Evolutionary conservation across 2,113 vertebrate genomes (phyloP).

Genomic region (Labeo catla): DNA sequence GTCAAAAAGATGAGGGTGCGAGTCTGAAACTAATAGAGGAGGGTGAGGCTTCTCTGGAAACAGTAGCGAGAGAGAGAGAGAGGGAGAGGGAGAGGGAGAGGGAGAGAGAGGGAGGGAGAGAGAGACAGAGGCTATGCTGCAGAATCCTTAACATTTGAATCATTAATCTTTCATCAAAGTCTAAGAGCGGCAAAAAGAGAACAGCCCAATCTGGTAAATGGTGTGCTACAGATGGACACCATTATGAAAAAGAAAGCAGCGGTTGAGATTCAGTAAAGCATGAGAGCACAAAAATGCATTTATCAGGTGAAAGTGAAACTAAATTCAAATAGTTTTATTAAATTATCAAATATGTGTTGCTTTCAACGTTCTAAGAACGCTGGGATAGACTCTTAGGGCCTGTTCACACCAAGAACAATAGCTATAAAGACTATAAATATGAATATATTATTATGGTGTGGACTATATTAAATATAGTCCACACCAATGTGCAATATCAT

Average conservation of each 20-base stretch:
- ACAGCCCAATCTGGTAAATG: background rate
- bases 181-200: conserved; percentile 44
- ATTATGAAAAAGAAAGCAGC: conserved; percentile 31
- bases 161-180: conserved; percentile 65
- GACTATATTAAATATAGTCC: too few relatives aligned
- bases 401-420: too few relatives aligned
- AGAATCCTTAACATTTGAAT: conserved; percentile 54
- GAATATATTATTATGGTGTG: too few relatives aligned
- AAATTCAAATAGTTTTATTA: background rate
- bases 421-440: too few relatives aligned
- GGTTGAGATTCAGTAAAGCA: conserved; percentile 36
- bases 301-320: conserved; percentile 16
- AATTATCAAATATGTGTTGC: background rate
- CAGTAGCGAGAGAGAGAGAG: conserved; percentile 45
- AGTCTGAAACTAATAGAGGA: conserved; percentile 8
- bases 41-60: conserved; percentile 23
- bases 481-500: too few relatives aligned
- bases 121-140: conserved; percentile 34
- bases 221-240: conserved; percentile 16
- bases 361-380: background rate
- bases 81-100: background rate
- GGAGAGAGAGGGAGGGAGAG: conserved; percentile 37
- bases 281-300: conserved; percentile 16
- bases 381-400: too few relatives aligned
- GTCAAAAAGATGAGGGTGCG: conserved; percentile 48